Evolutionary conservation across 2,113 vertebrate genomes (phyloP).

Genomic region (Cyphomyrus plagiostoma): DNA sequence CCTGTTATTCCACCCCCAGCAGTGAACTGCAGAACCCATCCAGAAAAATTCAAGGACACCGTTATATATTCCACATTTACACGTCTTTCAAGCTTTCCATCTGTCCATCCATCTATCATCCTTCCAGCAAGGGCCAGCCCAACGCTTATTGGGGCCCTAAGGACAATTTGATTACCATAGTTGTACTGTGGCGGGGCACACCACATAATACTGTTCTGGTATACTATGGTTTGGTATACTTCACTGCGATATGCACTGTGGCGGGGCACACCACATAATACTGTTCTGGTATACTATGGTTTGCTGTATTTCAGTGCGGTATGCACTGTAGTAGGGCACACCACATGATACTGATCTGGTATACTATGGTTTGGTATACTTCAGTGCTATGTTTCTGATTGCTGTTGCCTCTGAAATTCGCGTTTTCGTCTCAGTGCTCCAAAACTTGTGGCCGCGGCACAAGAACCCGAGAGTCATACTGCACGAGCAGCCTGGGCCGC

Average conservation of each 20-base stretch:
- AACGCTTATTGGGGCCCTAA: neutral
- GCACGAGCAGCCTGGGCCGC: constrained; percentile 78
- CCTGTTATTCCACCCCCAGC: neutral
- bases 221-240: too few species aligned
- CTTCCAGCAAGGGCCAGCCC: neutral
- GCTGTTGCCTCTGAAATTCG: neutral
- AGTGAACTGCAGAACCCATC: neutral
- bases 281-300: too few species aligned
- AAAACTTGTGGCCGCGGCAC: constrained; percentile 76
- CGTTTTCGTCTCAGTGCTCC: constrained; percentile 71
- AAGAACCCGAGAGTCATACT: constrained; percentile 77
- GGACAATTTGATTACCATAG: neutral
- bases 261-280: too few species aligned
- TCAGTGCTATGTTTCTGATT: neutral
- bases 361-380: too few species aligned
- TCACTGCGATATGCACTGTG: too few species aligned
- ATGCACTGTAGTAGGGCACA: too few species aligned
- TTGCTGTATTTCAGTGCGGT: too few species aligned
- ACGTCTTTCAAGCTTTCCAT: neutral
- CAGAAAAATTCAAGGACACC: neutral
- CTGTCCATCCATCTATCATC: neutral
- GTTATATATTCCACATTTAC: neutral
- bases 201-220: too few species aligned
- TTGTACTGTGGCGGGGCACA: neutral
- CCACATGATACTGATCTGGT: too few species aligned